Base-by-base conservation (phyloP, 2,113 vertebrate species). In the Pimephales promelas region DNA sequence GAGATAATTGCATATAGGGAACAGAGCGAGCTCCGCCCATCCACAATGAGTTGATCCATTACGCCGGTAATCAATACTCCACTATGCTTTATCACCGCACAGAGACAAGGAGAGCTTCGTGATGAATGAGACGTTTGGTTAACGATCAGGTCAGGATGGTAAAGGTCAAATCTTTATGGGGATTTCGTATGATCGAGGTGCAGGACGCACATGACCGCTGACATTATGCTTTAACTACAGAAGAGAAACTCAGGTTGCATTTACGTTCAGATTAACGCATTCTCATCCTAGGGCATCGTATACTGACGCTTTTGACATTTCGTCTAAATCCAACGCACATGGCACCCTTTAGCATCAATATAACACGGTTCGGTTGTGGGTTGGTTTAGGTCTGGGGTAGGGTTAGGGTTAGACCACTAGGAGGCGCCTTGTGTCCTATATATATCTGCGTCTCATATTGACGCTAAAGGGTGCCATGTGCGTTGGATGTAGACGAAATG, bases 71-170 rank as follows among this genome's bases (percentile, higher is more conserved):
- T 87, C 80, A 74, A 85, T 87, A 74, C 81, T 74, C 13, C 76
- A 79, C 64, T 79, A 72, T 78, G 64, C 56, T 85, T 85, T 81
- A 85, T 80, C 78, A 74, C 83, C 52, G 72, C 43, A 47, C 68
- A 2, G 59, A 83, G 76, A 75, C 80, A 74, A 62, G 64, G 22
- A 70, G 83, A 28, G 74, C 43, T 79, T 79, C 2, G 74, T 84
- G 82, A 83, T 62, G 83, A 75, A 83, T 85, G 80, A 85, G 83
- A 54, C 83, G 66, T 85, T 85, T 79, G 56, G 52, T 73, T 85
- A 87, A 85, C 72, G 83, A 83, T 76, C 83, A 85, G 36, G 36
- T 83, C 76, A 26, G 31, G 47, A 85, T 70, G 74, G 45, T 56
- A 87, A 83, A 79, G 80, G 76, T 85, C 83, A 83, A 76, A 80